Percentiles rank a stretch among this genome's conserved stretches.
These are phyloP conservation scores for Gymnoscopelus braueri DNA, from an alignment of 2,797 vertebrate genomes.

Conservation along the genomic window DNA sequence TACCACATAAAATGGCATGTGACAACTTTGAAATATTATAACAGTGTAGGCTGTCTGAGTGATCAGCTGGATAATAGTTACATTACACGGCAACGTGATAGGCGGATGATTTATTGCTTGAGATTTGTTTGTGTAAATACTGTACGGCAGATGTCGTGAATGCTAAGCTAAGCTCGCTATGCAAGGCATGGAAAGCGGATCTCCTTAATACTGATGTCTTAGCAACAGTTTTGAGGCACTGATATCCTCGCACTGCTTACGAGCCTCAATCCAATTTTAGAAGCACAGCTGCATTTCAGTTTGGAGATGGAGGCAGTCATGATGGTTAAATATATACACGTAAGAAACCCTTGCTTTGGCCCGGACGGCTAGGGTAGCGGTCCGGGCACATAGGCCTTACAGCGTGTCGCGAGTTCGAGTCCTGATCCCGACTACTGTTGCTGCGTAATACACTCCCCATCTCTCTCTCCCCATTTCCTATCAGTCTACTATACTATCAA, in stretches of 20 bases:
- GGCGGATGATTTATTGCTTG: conserved; percentile 50
- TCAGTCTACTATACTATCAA: too few species aligned
- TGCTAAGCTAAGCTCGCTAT: conserved; percentile 73
- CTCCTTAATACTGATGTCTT: conserved; percentile 75
- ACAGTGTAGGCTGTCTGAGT: conserved; percentile 17
- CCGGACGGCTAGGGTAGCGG: too few species aligned
- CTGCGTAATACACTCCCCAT: too few species aligned
- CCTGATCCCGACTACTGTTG: too few species aligned
- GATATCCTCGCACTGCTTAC: conserved; percentile 80
- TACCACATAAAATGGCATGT: conserved; percentile 2
- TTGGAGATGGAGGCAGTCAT: conserved; percentile 56
- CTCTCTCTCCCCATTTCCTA: too few species aligned
- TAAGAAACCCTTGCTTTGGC: conserved; percentile 39
- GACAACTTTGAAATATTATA: conserved; percentile 5
- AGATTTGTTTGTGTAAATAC: conserved; percentile 57
- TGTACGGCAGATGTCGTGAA: conserved; percentile 59
- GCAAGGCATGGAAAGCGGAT: conserved; percentile 75
- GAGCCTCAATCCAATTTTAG: conserved; percentile 81
- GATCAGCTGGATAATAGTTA: conserved; percentile 30
- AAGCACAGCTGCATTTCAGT: conserved; percentile 67
- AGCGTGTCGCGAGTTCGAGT: too few species aligned
- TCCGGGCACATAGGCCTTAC: too few species aligned
- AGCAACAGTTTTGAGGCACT: conserved; percentile 74
- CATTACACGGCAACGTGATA: conserved; percentile 50
- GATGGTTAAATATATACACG: conserved; percentile 57